Evolutionary conservation across 2,797 vertebrate genomes (phyloP).

Genomic region (Alosa sapidissima): DNA sequence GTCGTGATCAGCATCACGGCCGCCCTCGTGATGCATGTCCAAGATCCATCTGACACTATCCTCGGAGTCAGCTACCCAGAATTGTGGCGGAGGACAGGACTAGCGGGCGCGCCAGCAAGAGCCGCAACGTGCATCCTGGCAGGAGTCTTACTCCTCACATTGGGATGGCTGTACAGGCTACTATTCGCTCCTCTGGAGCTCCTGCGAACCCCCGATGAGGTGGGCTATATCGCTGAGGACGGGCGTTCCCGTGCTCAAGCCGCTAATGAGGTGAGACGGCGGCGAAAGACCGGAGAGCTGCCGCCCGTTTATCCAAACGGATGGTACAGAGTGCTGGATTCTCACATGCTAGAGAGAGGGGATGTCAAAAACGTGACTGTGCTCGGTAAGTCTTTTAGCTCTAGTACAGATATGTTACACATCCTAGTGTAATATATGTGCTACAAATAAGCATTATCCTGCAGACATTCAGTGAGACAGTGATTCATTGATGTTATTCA

Average conservation of each 20-base stretch:
- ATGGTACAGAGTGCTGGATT: constrained; percentile 80
- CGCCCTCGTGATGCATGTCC: constrained; percentile 51
- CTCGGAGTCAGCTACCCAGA: constrained; percentile 44
- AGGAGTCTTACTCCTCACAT: constrained; percentile 51
- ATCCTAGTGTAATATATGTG: neutral
- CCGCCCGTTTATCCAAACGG: constrained; percentile 84
- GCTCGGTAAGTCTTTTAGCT: constrained; percentile 70
- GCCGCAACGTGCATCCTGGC: constrained; percentile 55
- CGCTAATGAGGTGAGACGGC: constrained; percentile 72
- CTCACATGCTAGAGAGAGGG: constrained; percentile 69
- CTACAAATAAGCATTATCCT: neutral
- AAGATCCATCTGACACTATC: constrained; percentile 50
- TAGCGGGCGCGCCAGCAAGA: constrained; percentile 42
- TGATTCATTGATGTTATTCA: neutral
- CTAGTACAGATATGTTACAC: neutral
- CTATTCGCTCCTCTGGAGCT: constrained; percentile 73
- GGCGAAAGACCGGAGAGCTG: constrained; percentile 73
- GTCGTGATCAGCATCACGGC: constrained; percentile 50
- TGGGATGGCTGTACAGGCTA: constrained; percentile 65
- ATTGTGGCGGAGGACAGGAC: constrained; percentile 56
- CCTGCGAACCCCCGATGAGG: constrained; percentile 68
- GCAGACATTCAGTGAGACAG: neutral
- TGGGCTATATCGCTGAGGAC: constrained; percentile 73
- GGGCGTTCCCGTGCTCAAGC: constrained; percentile 69
- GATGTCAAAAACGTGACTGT: constrained; percentile 68